Evolutionary conservation across 2,113 vertebrate species (phyloP).

Genomic region (Lethenteron camtschaticum): DNA sequence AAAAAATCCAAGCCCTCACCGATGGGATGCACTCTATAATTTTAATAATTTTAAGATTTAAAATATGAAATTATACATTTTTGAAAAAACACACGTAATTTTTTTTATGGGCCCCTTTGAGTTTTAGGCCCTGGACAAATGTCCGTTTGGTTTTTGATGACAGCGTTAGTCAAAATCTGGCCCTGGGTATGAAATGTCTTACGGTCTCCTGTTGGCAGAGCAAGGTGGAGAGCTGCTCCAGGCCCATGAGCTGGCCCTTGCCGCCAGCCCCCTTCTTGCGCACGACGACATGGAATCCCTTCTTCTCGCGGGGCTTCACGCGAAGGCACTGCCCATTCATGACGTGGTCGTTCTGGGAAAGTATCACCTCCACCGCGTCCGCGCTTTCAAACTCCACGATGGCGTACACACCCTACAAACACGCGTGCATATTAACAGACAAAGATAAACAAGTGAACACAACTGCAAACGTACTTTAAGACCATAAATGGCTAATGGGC

Average conservation of each 20-base stretch:
- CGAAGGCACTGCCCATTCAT: constrained; percentile 34
- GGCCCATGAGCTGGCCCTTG: constrained; percentile 17
- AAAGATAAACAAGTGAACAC: background rate
- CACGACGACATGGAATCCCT: constrained; percentile 40
- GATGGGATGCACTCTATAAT: too few relatives aligned
- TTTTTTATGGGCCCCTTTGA: too few relatives aligned
- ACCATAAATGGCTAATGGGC: too few relatives aligned
- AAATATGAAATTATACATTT: too few relatives aligned
- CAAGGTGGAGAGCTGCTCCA: constrained; percentile 22
- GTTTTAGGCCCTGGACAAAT: too few relatives aligned
- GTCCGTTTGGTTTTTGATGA: too few relatives aligned
- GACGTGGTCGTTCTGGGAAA: constrained; percentile 30
- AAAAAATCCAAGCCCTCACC: too few relatives aligned
- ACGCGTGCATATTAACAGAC: background rate
- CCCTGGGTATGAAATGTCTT: too few relatives aligned
- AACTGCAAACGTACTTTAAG: too few relatives aligned
- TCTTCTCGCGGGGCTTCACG: constrained; percentile 46
- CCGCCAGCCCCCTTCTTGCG: constrained; percentile 21
- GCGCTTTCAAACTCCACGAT: constrained; percentile 44
- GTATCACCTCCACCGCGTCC: constrained; percentile 16
- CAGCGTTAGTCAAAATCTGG: too few relatives aligned
- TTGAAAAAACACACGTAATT: too few relatives aligned
- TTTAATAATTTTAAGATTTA: too few relatives aligned
- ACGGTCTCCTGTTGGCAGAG: constrained; percentile 22
- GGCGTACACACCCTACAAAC: constrained; percentile 43